Percentiles rank a stretch among this genome's conserved stretches.
phyloP scores from a whole-genome alignment of 2,113 vertebrate species.

The Laticauda colubrina region DNA sequence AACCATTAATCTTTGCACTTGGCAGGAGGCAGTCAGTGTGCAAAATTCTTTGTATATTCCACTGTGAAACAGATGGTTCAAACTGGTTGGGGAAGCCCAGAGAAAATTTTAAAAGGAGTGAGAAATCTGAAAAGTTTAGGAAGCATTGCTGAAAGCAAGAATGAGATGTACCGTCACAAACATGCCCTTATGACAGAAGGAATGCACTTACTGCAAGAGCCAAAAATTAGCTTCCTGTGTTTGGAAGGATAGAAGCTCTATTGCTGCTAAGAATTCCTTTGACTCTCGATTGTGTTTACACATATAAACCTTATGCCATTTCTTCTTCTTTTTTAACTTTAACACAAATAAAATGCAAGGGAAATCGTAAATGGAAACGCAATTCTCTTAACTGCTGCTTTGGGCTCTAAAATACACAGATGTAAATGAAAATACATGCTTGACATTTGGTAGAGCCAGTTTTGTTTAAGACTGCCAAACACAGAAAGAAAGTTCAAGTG shows the following conservation, averaged over 20 bases:
- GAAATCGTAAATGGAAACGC: neutral
- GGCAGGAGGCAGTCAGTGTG: neutral
- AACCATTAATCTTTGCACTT: neutral
- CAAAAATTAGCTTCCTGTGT: constrained; percentile 16
- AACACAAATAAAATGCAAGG: constrained; percentile 27
- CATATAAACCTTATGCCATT: neutral
- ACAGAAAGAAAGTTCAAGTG: constrained; percentile 54
- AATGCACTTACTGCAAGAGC: constrained; percentile 17
- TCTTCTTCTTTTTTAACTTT: neutral
- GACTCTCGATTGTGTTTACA: constrained; percentile 10
- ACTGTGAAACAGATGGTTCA: constrained; percentile 10
- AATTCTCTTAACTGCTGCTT: neutral
- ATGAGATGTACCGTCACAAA: constrained; percentile 27
- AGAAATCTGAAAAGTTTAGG: constrained; percentile 1
- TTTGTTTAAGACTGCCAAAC: constrained; percentile 52
- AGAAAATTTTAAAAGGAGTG: neutral
- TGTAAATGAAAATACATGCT: constrained; percentile 28
- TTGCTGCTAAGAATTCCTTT: neutral
- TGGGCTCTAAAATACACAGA: constrained; percentile 16
- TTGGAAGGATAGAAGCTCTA: neutral
- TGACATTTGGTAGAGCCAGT: constrained; percentile 46
- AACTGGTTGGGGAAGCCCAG: neutral
- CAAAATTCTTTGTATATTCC: neutral
- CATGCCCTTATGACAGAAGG: constrained; percentile 26
- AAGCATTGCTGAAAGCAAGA: constrained; percentile 10